Evolutionary conservation across 2,888 invertebrate genomes (phyloP), one percentile per base, ranked within the genome.

Genomic region (Harmothoe impar): DNA sequence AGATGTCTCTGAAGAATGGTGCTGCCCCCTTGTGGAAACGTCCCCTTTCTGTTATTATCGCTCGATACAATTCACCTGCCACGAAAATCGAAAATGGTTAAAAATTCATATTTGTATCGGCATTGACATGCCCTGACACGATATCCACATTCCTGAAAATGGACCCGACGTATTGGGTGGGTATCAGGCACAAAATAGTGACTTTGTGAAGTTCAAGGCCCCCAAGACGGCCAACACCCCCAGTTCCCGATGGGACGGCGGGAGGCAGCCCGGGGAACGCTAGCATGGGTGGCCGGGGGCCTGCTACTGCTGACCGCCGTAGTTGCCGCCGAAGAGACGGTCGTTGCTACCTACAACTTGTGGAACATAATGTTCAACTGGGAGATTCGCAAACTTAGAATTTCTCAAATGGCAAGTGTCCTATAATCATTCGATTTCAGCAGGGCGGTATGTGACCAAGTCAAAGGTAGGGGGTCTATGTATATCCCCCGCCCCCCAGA

Each of bases 301-400:
- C 72, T 72, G 72, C 72, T 72, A 29, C 25, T 72, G n/a, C 29
- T 72, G 72, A 29, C 72, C 15, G 25, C 72, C 35, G 43, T 10
- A 12, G 33, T 35, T 0, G 23, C 84, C 23, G 84, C 23, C 23
- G 84, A 84, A 0, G 0, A 77, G 35, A n/a, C 77, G 23, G 56
- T 51, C 0, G 78, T 89, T 12, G 89, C 77, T 25, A 89, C 89
- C 12, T 89, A 89, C 89, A 89, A 89, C 29, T 17, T 89, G 7
- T 94, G 94, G 94, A 94, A 94, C 90, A 91, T 94, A 12, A 94
- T 94, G 94, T 94, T 94, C 90, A 94, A 94, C 91, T 94, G 94
- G 94, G 92, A 93, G 54, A 92, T 94, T 15, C 92, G 94, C 89
- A 93, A 94, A 90, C 91, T 92, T n/a, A 91, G 93, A 78, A 94